Conservation (phyloP, 2,888 invertebrate species). For the Polydesmus complanatus region DNA sequence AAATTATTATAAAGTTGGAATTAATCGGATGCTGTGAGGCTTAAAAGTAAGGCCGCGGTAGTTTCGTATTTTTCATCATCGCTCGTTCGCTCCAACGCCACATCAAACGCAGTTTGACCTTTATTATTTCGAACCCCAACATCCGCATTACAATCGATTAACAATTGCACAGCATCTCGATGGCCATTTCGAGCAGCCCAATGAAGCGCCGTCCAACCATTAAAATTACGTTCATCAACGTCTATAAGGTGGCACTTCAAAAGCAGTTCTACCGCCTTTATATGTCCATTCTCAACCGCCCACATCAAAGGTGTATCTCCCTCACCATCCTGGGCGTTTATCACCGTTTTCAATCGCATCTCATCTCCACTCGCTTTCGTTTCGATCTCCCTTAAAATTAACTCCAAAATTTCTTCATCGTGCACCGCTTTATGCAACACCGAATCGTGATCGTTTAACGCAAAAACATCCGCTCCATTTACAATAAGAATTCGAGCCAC, state of each 20-base stretch:
- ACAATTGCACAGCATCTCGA: not conserved
- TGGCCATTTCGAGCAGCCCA: not conserved
- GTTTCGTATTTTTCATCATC: no score
- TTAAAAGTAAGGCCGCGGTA: no score
- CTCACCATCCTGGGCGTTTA: not conserved
- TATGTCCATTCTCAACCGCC: not conserved
- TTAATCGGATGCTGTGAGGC: no score
- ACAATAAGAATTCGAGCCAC: not conserved
- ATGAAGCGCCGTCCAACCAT: not conserved
- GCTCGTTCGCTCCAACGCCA: no score
- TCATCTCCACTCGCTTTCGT: not conserved
- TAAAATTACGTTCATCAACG: not conserved
- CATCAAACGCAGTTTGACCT: no score
- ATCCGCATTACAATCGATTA: not conserved
- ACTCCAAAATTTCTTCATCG: conserved; percentile 28
- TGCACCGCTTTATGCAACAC: conserved; percentile 23
- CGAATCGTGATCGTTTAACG: not conserved
- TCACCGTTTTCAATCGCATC: not conserved
- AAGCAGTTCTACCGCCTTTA: conserved; percentile 2
- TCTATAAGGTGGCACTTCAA: not conserved
- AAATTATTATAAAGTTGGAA: no score
- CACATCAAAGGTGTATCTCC: conserved; percentile 13
- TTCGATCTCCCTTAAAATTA: not conserved
- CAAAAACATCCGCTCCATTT: not conserved
- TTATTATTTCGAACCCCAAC: no score